Evolutionary conservation across 2,113 vertebrate species (phyloP).

Genomic region (Chionis minor): DNA sequence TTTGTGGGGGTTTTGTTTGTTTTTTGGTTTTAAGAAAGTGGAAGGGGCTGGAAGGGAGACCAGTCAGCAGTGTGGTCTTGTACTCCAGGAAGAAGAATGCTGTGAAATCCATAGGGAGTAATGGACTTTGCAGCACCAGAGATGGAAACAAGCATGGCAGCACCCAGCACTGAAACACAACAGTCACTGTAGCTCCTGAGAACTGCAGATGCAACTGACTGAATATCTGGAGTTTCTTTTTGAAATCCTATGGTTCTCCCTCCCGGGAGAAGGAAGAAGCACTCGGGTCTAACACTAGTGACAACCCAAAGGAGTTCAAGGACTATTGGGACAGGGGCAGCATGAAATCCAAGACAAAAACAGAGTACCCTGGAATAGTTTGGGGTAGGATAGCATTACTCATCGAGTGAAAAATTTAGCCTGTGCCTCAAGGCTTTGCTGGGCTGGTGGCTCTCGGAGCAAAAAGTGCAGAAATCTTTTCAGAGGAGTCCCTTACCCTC

Average conservation of each 20-base stretch:
- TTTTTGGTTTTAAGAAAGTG: not conserved
- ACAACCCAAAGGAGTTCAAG: constrained; percentile 21
- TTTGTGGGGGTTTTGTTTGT: not conserved
- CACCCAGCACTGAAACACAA: not conserved
- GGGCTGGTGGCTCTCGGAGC: not conserved
- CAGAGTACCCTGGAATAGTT: not conserved
- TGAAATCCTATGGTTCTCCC: not conserved
- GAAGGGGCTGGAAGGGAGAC: not conserved
- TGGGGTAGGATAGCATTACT: not conserved
- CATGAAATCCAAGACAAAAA: constrained; percentile 33
- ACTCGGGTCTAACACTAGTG: not conserved
- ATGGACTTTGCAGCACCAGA: not conserved
- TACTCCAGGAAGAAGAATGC: not conserved
- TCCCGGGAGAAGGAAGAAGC: not conserved
- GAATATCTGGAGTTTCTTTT: not conserved
- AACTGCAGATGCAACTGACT: not conserved
- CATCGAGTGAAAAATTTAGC: not conserved
- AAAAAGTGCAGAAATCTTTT: not conserved
- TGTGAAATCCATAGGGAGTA: not conserved
- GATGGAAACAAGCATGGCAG: not conserved
- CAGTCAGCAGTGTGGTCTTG: not conserved
- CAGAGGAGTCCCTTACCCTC: not conserved
- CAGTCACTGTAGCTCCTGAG: not conserved
- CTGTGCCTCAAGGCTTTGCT: not conserved
- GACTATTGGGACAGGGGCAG: not conserved